Evolutionary conservation across 2,888 invertebrate genomes (phyloP), one percentile per base, ranked within the genome.

Genomic region (Graphium colonna): DNA sequence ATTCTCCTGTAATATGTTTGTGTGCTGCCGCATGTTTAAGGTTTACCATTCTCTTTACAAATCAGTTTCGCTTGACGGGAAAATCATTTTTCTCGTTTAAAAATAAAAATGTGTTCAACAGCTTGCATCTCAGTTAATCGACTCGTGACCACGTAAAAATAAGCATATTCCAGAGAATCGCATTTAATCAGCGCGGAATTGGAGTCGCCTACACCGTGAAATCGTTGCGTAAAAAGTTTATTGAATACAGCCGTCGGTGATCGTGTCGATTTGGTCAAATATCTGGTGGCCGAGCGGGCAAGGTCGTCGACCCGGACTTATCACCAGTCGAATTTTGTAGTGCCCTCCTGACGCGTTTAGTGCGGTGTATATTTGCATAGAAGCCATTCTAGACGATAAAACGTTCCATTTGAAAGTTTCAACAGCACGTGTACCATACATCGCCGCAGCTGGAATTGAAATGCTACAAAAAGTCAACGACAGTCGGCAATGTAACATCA

Each of bases 271-370:
- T 80, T 72, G 69, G 79, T 75, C 69, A 75, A 80, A 82, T 79
- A 73, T 76, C 71, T 64, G 67, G 66, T 66, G 72, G 80, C 82
- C 85, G 84, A 82, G 83, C 79, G 80, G 77, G 69, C 72, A 77
- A 74, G 81, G 76, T 80, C 80, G 65, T 71, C 70, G 76, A 89
- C 82, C 86, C 82, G 75, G 75, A 82, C 72, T 84, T 84, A 82
- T 82, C 80, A 80, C 77, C 79, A 77, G 78, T 82, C 73, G 76
- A 80, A 78, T 75, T 33, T 75, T 71, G 72, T 79, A 70, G 71
- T 73, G 75, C 75, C 75, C 74, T 68, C 58, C 54, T 57, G 61
- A 64, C 70, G 60, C 31, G 21, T n/a, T n/a, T n/a, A n/a, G n/a
- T n/a, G n/a, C n/a, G n/a, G n/a, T n/a, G 40, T 51, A 62, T 76